Conservation (phyloP, 2,113 vertebrate species). For the Cebus imitator region DNA sequence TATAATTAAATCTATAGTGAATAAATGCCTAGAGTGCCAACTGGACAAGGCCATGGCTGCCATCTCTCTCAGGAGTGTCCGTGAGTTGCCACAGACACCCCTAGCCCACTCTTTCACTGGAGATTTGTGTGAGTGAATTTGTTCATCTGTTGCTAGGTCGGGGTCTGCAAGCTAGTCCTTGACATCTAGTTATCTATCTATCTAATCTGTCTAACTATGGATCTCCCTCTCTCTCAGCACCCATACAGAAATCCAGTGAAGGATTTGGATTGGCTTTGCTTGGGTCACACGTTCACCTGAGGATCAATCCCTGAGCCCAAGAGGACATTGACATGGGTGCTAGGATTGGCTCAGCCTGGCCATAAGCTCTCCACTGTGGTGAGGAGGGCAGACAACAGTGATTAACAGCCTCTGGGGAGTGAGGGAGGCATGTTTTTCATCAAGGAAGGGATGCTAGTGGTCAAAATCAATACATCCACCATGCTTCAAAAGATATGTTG, state of each 20-base stretch:
- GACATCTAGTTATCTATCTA: background rate
- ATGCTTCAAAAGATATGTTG: background rate
- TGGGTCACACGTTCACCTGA: background rate
- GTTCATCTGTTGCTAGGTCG: too few species aligned
- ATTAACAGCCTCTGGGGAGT: background rate
- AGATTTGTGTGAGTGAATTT: too few species aligned
- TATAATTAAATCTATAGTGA: too few species aligned
- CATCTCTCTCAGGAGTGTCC: too few species aligned
- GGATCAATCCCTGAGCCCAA: background rate
- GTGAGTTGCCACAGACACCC: too few species aligned
- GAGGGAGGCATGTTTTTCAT: background rate
- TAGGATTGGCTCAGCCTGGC: background rate
- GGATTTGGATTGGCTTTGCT: background rate
- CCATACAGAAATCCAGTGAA: background rate
- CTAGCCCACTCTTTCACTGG: too few species aligned
- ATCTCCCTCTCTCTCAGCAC: background rate
- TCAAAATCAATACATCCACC: background rate
- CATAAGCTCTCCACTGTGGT: fast-evolving
- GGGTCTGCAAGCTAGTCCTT: too few species aligned
- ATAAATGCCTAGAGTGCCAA: too few species aligned
- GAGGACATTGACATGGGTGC: background rate
- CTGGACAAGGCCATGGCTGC: too few species aligned
- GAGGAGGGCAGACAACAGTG: background rate
- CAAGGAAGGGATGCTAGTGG: background rate
- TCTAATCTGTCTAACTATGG: background rate